Evolutionary conservation across 2,113 vertebrate genomes (phyloP), one percentile per base, ranked within the genome.

Genomic region (Chaenogobius annularis): DNA sequence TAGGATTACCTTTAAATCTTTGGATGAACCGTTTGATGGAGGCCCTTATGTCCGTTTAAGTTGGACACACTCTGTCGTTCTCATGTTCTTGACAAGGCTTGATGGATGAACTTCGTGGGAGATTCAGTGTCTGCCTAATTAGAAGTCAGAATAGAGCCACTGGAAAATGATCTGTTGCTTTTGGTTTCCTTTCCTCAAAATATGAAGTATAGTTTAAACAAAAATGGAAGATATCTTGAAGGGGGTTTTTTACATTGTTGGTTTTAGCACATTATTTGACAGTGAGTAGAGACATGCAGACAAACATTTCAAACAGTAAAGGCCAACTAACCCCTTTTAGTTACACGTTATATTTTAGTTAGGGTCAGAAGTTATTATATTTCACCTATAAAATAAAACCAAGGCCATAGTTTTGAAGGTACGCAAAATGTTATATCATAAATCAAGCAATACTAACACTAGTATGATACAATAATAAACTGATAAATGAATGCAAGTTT

Each of bases 91-190:
- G 71, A 89, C 80, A 26, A 15, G 37, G 79, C 20, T n/a, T 90
- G 85, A 90, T 85, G 82, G 83, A 89, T 90, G 76, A 86, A 79
- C 58, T 79, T 84, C 47, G 72, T 23, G 77, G 72, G 77, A 83
- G 79, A 77, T 84, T 79, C 48, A 58, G 43, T 88, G 75, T 87
- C 84, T 69, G 63, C 22, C 82, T 90, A 86, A 86, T 91, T 82
- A 87, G 70, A 73, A 70, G 81, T 47, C 80, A 58, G 59, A 72
- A 59, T 66, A 76, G 66, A 83, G 56, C 70, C 82, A 58, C 69
- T 83, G 84, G 86, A 87, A 90, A 87, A 80, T 55, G 77, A 73
- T 83, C 46, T 72, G 76, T 68, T 82, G 71, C 22, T 71, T 79
- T 84, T 69, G 75, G 74, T 84, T 79, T 69, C 43, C 46, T 46